Percentiles rank a stretch among this genome's conserved stretches.
phyloP scores from a whole-genome alignment of 53 echinoderm and acorn worm genomes.

The Temnopleurus reevesii region DNA sequence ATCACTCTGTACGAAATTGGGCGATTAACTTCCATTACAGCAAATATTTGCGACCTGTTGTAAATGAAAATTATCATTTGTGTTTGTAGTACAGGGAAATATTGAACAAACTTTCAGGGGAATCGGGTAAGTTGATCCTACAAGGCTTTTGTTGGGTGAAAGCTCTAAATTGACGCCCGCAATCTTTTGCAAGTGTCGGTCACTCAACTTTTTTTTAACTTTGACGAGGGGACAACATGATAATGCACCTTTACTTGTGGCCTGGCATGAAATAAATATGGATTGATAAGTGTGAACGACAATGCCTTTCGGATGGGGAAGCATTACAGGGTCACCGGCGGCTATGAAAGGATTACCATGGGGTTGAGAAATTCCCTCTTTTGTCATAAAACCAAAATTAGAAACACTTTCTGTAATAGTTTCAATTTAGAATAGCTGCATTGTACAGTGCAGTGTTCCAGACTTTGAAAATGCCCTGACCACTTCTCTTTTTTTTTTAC shows the following conservation, averaged over 20 bases:
- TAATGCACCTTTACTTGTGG: slow-evolving; percentile 16
- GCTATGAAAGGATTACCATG: slow-evolving; percentile 1
- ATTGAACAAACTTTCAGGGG: neutral
- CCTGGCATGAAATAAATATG: slow-evolving; percentile 26
- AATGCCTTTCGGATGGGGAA: slow-evolving; percentile 17
- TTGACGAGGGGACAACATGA: neutral
- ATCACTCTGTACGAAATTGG: neutral
- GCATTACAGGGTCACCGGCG: slow-evolving; percentile 38
- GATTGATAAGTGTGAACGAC: neutral
- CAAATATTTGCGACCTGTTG: neutral
- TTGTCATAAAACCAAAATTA: slow-evolving; percentile 35
- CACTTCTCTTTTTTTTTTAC: too few relatives aligned
- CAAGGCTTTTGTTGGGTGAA: neutral
- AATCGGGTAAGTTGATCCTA: neutral
- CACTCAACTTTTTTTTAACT: neutral
- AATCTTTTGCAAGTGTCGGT: neutral
- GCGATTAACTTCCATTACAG: neutral
- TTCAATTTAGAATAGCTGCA: neutral
- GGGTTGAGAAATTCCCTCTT: neutral
- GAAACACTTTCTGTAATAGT: slow-evolving; percentile 26
- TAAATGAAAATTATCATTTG: neutral
- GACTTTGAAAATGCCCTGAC: neutral
- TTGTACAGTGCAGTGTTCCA: neutral
- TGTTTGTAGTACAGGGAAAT: neutral
- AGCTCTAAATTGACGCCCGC: neutral